phyloP scores from a whole-genome alignment of 2,113 vertebrate genomes.

The Mobula birostris region DNA sequence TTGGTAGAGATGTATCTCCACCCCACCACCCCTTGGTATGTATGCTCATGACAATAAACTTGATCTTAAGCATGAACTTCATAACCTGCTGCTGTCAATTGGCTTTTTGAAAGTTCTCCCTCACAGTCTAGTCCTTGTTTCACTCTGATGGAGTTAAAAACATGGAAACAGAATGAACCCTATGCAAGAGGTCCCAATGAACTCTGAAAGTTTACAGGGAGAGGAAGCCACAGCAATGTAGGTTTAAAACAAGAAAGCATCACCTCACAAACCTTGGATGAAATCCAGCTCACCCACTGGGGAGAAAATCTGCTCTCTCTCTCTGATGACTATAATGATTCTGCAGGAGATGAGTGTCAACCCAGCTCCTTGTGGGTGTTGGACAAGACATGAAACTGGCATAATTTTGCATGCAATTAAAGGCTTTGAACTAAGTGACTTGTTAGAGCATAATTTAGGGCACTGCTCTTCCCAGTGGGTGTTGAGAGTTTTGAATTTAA shows the following conservation, averaged over 20 bases:
- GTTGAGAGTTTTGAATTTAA: not conserved
- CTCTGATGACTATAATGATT: slow-evolving; percentile 1
- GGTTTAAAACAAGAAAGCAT: not conserved
- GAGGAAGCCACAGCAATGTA: too few relatives aligned
- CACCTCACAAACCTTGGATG: not conserved
- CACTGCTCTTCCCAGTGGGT: not conserved
- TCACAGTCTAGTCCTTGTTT: too few relatives aligned
- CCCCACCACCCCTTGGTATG: too few relatives aligned
- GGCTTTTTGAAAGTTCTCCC: not conserved
- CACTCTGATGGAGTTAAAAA: not conserved
- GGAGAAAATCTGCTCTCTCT: not conserved
- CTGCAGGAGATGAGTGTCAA: not conserved
- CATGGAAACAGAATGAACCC: not conserved
- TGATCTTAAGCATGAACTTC: too few relatives aligned
- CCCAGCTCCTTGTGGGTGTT: not conserved
- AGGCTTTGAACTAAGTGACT: slow-evolving; percentile 5
- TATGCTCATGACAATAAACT: too few relatives aligned
- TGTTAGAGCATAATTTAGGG: not conserved
- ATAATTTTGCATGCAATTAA: slow-evolving; percentile 1
- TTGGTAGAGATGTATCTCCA: too few relatives aligned
- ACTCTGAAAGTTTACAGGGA: not conserved
- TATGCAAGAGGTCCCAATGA: not conserved
- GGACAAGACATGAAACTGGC: not conserved
- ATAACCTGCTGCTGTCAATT: not conserved
- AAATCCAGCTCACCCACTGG: not conserved